phyloP scores from a whole-genome alignment of 2,888 invertebrate genomes.

The Muscina levida region DNA sequence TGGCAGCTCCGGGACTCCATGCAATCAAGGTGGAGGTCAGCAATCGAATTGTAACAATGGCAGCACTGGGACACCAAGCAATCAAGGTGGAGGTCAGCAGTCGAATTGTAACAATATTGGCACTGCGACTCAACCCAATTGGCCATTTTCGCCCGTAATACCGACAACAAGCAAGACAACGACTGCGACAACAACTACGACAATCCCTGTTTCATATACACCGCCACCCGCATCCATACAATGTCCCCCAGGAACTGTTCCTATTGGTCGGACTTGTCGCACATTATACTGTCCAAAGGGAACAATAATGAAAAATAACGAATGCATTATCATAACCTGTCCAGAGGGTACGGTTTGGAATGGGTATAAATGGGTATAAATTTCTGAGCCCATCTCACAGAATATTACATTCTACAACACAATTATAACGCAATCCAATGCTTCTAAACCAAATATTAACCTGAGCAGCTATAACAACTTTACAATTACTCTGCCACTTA shows the following conservation, averaged over 20 bases:
- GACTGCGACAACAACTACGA: not conserved
- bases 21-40: not conserved
- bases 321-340: constrained; percentile 69
- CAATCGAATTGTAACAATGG: not conserved
- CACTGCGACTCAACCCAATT: not conserved
- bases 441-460: constrained; percentile 58
- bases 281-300: constrained; percentile 70
- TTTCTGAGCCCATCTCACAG: constrained; percentile 63
- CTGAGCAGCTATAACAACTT: constrained; percentile 71
- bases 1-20: not conserved
- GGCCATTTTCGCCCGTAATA: not conserved
- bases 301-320: constrained; percentile 62
- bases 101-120: not conserved
- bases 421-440: constrained; percentile 61
- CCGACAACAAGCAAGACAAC: not conserved
- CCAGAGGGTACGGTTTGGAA: constrained; percentile 72
- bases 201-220: too few relatives aligned
- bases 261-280: constrained; percentile 68
- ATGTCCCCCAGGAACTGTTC: constrained; percentile 71
- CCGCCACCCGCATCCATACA: constrained; percentile 57
- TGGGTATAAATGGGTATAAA: constrained; percentile 68
- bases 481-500: constrained; percentile 67
- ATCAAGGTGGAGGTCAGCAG: constrained; percentile 5
- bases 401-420: constrained; percentile 58
- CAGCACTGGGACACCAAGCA: not conserved